A percentile compares a stretch with the other conserved stretches of the same genome.
Conservation (phyloP, 2,113 vertebrate genomes). For the Nothoprocta perdicaria region DNA sequence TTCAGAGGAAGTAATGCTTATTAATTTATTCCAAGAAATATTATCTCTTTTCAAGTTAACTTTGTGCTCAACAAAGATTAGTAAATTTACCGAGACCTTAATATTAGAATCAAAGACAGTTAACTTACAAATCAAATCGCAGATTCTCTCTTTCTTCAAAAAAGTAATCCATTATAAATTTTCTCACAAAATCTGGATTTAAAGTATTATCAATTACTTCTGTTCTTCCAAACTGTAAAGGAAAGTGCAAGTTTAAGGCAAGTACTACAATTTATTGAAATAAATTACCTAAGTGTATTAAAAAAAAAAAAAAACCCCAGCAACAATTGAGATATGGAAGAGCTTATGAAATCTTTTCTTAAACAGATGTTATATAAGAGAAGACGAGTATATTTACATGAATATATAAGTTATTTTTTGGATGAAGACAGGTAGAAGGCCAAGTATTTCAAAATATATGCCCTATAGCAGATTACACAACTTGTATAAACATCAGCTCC, state of each 20-base stretch:
- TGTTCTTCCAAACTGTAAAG: conserved; percentile 92
- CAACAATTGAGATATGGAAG: neutral
- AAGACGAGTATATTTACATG: neutral
- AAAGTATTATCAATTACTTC: conserved; percentile 98
- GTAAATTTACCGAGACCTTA: neutral
- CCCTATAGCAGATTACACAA: neutral
- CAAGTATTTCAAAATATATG: neutral
- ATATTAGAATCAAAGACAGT: neutral
- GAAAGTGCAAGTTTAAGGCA: conserved; percentile 25
- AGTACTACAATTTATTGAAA: neutral
- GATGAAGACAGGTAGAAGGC: neutral
- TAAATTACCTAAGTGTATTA: neutral
- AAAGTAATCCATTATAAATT: conserved; percentile 98
- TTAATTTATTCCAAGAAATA: neutral
- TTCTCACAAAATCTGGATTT: conserved; percentile 97
- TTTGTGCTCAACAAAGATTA: neutral
- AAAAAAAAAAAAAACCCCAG: neutral
- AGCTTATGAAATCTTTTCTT: neutral
- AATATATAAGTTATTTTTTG: neutral
- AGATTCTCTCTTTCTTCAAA: conserved; percentile 98
- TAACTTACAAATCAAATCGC: conserved; percentile 96
- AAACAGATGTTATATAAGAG: neutral
- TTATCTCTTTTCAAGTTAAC: neutral
- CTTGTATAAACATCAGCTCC: neutral
- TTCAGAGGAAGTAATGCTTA: neutral